phyloP scores from a whole-genome alignment of 2,888 invertebrate species.

The Pristionchus entomophagus region DNA sequence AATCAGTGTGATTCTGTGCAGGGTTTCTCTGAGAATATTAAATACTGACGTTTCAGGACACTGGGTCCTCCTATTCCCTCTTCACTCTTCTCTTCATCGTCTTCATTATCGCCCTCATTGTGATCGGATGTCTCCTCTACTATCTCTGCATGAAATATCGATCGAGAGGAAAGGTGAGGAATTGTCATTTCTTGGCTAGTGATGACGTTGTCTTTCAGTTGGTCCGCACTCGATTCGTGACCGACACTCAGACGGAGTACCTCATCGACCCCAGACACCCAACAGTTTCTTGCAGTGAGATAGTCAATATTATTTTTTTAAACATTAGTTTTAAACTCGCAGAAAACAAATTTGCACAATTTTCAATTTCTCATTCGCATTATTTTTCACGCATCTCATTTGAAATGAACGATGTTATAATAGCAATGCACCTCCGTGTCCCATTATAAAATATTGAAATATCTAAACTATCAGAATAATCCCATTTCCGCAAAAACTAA shows the following conservation, averaged over 20 bases:
- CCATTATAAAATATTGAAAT: too few species aligned
- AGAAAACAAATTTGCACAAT: neutral
- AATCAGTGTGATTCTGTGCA: too few species aligned
- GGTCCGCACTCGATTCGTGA: slow-evolving; percentile 42
- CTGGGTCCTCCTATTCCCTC: neutral
- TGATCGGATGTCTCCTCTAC: neutral
- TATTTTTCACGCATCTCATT: neutral
- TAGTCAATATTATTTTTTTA: neutral
- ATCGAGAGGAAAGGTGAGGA: slow-evolving; percentile 14
- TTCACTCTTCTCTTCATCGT: neutral
- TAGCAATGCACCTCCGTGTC: neutral
- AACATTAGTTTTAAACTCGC: neutral
- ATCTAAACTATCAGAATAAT: neutral
- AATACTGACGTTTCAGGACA: neutral
- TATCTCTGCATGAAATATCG: neutral
- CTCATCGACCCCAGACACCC: slow-evolving; percentile 44
- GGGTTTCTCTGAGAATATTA: neutral
- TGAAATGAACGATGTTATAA: neutral
- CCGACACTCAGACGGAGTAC: slow-evolving; percentile 19
- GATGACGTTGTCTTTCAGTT: neutral
- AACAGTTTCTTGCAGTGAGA: slow-evolving; percentile 12
- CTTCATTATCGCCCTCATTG: neutral
- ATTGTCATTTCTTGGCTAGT: neutral
- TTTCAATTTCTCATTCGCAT: neutral
- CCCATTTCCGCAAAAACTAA: too few species aligned